Conservation (phyloP, 2,797 vertebrate species). For the Scomberomorus guttatus region DNA sequence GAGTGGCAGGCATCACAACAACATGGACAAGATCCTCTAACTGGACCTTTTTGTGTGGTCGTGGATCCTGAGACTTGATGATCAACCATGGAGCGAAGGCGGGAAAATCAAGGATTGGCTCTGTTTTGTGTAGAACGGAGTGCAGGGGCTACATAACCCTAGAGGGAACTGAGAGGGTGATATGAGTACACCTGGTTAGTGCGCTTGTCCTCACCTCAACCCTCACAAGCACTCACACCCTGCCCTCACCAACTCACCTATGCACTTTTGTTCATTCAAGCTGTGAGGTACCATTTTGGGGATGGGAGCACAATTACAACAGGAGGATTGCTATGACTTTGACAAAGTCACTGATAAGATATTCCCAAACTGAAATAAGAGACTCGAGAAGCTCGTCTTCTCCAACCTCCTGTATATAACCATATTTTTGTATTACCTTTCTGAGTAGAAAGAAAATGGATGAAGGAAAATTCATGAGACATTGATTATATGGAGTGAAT, state of each 20-base stretch:
- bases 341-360: conserved; percentile 72
- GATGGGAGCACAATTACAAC: conserved; percentile 83
- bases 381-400: conserved; percentile 79
- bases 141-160: conserved; percentile 64
- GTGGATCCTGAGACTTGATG: conserved; percentile 67
- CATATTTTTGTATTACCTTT: conserved; percentile 85
- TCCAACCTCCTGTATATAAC: conserved; percentile 83
- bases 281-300: conserved; percentile 88
- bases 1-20: conserved; percentile 67
- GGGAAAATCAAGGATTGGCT: conserved; percentile 72
- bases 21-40: conserved; percentile 66
- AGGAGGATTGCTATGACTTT: conserved; percentile 77
- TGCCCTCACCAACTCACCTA: conserved; percentile 86
- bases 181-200: conserved; percentile 53
- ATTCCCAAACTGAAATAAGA: conserved; percentile 79
- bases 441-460: conserved; percentile 76
- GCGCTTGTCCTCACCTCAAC: conserved; percentile 65
- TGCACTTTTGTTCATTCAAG: conserved; percentile 90
- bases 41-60: conserved; percentile 55
- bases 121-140: conserved; percentile 65
- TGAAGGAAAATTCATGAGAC: conserved; percentile 84
- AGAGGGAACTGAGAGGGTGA: conserved; percentile 66
- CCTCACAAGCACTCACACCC: conserved; percentile 74
- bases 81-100: conserved; percentile 60
- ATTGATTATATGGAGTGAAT: conserved; percentile 77